These are phyloP conservation scores for Protosalanx chinensis DNA, from an alignment of 2,797 vertebrate species.

Conservation along the genomic window DNA sequence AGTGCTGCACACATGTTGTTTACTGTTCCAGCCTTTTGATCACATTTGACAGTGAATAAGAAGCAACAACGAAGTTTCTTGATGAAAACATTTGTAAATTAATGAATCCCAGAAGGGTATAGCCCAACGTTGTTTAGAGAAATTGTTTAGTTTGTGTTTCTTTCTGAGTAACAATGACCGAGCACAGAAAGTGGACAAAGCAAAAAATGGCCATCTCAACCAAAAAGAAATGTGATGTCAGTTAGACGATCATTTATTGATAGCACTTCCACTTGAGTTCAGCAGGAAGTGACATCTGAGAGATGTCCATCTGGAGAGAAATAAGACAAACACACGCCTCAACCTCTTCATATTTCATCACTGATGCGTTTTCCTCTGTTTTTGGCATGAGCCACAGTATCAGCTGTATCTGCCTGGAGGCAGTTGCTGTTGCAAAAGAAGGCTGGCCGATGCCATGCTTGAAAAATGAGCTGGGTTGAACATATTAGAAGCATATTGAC, in stretches of 20 bases:
- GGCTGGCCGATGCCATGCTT: constrained; percentile 52
- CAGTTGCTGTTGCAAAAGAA: constrained; percentile 33
- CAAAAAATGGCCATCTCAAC: constrained; percentile 19
- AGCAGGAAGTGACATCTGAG: constrained; percentile 46
- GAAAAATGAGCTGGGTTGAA: constrained; percentile 42
- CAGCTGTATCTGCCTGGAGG: constrained; percentile 42
- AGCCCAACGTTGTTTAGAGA: background rate
- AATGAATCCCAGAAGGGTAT: background rate
- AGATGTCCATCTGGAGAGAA: constrained; percentile 55
- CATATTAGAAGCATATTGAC: constrained; percentile 52
- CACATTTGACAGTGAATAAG: constrained; percentile 2
- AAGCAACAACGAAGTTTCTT: constrained; percentile 12
- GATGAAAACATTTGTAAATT: background rate
- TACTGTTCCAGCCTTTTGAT: background rate
- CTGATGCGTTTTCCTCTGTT: constrained; percentile 63
- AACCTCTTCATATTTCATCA: constrained; percentile 57
- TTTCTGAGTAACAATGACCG: constrained; percentile 2
- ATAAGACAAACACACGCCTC: constrained; percentile 50
- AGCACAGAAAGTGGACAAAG: constrained; percentile 14
- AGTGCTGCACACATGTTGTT: background rate
- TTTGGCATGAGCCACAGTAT: constrained; percentile 54
- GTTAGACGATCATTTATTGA: constrained; percentile 50
- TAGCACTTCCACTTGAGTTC: constrained; percentile 39
- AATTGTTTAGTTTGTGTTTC: constrained; percentile 18
- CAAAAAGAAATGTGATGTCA: constrained; percentile 34